These are phyloP conservation scores for Meloidogyne floridensis DNA, from an alignment of 1,140 invertebrate genomes.

Conservation along the genomic window DNA sequence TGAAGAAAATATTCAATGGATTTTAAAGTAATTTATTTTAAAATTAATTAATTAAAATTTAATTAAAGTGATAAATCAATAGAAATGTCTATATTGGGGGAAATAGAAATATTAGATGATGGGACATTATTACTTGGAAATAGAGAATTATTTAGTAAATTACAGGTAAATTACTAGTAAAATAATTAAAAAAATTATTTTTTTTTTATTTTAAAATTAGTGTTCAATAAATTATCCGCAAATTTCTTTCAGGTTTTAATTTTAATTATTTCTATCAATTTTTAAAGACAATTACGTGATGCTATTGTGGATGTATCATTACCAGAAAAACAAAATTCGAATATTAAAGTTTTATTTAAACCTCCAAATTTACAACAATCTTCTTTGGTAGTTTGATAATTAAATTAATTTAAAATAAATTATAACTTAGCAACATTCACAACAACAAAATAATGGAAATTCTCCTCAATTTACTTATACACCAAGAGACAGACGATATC, in stretches of 20 bases:
- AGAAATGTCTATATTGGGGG: neutral
- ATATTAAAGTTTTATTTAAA: neutral
- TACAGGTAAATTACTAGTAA: neutral
- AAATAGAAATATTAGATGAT: slow-evolving; percentile 2
- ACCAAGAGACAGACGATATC: slow-evolving; percentile 51
- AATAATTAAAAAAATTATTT: neutral
- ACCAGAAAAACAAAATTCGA: neutral
- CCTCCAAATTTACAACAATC: neutral
- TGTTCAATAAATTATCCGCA: slow-evolving; percentile 1
- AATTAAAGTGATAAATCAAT: slow-evolving; percentile 1
- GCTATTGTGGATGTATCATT: neutral
- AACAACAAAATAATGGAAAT: neutral
- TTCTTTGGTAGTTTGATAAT: neutral
- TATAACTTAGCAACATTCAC: neutral
- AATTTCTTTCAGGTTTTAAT: neutral
- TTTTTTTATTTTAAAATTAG: neutral
- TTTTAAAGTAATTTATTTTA: slow-evolving; percentile 36
- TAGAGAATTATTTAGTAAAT: neutral
- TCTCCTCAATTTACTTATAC: slow-evolving; percentile 56
- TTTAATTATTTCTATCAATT: neutral
- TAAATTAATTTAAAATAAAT: neutral
- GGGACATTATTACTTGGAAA: neutral
- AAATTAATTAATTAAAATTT: slow-evolving; percentile 26
- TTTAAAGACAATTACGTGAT: neutral
- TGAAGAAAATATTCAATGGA: slow-evolving; percentile 34